These are phyloP conservation scores for Acanthosepion esculentum DNA, from an alignment of 2,888 invertebrate genomes.

Conservation along the genomic window DNA sequence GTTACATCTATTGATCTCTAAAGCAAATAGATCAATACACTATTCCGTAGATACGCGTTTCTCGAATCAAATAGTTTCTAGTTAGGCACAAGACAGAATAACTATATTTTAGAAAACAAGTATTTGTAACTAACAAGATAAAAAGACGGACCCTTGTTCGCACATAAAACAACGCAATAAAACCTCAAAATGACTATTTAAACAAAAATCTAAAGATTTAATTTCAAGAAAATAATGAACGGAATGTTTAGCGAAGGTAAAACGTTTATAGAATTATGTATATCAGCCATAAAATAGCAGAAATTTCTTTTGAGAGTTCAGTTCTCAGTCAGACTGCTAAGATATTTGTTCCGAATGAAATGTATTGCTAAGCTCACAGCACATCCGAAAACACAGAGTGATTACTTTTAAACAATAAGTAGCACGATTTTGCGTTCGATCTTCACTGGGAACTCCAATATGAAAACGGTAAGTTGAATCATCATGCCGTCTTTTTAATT, in stretches of 20 bases:
- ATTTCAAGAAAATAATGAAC: not conserved
- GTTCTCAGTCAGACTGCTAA: too few species aligned
- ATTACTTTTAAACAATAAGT: too few species aligned
- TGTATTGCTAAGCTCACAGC: too few species aligned
- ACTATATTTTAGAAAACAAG: not conserved
- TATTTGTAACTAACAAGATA: not conserved
- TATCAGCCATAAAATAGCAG: too few species aligned
- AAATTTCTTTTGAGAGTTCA: too few species aligned
- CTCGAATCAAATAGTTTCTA: not conserved
- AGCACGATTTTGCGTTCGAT: too few species aligned
- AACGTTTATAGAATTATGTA: too few species aligned
- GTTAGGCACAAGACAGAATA: not conserved
- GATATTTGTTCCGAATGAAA: too few species aligned
- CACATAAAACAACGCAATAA: not conserved
- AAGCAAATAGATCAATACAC: conserved; percentile 33
- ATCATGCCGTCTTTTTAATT: too few species aligned
- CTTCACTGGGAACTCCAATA: too few species aligned
- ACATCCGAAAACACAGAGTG: too few species aligned
- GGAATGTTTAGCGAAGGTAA: not conserved
- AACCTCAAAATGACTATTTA: not conserved
- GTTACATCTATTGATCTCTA: not conserved
- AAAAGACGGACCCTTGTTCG: not conserved
- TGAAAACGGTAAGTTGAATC: too few species aligned
- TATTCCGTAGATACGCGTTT: not conserved
- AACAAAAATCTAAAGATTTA: not conserved